Evolutionary conservation across 2,797 vertebrate genomes (phyloP).

Genomic region (Peromyscus attwateri): DNA sequence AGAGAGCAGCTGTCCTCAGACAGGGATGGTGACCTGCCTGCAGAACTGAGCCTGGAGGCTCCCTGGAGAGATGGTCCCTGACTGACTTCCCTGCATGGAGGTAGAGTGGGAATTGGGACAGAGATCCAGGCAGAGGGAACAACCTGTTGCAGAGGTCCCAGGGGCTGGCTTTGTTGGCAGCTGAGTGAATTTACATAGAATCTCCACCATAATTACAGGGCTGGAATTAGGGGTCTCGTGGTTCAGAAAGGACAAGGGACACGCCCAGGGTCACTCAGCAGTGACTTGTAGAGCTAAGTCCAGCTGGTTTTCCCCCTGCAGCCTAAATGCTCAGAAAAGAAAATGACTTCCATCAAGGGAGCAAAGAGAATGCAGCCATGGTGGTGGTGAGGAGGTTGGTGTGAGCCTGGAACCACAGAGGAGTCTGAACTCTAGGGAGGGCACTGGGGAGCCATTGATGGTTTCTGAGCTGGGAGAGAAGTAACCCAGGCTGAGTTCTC

Average conservation of each 20-base stretch:
- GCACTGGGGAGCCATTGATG: neutral
- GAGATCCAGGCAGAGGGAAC: neutral
- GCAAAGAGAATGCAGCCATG: neutral
- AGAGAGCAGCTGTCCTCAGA: neutral
- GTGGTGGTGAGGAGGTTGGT: neutral
- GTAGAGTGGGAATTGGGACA: neutral
- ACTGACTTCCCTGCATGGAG: neutral
- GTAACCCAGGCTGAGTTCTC: neutral
- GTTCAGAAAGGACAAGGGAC: neutral
- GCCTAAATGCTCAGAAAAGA: neutral
- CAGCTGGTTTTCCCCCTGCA: neutral
- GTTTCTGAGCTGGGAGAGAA: neutral
- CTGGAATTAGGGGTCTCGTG: neutral
- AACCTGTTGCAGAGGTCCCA: neutral
- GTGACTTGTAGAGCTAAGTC: neutral
- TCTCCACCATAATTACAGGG: neutral
- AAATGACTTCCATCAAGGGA: neutral
- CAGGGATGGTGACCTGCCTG: accelerated
- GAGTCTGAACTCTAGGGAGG: neutral
- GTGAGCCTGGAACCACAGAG: neutral
- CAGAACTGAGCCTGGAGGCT: neutral
- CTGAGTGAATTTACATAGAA: neutral
- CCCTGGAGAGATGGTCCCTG: neutral
- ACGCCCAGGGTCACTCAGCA: neutral
- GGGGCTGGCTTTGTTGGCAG: accelerated